These are phyloP conservation scores for Colostygia pectinataria DNA, from an alignment of 2,888 invertebrate species.

Conservation along the genomic window DNA sequence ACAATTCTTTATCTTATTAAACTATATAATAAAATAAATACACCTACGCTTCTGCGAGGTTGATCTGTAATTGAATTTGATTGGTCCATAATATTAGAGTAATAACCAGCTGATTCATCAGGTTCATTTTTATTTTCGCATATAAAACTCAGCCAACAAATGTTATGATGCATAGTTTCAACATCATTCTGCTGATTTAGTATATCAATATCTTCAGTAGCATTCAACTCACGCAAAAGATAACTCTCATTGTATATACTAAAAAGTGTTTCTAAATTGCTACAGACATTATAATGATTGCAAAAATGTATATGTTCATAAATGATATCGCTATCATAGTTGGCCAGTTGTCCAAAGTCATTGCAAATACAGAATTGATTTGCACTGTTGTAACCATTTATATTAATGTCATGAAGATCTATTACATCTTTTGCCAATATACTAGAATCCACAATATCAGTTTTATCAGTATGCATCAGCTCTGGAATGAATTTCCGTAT, in stretches of 20 bases:
- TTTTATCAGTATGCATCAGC: background rate
- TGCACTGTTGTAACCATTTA: constrained; percentile 4
- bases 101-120: background rate
- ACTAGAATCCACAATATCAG: constrained; percentile 1
- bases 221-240: constrained; percentile 14
- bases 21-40: background rate
- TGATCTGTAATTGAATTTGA: constrained; percentile 5
- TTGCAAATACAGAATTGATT: constrained; percentile 56
- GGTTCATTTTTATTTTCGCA: constrained; percentile 2
- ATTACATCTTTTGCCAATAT: constrained; percentile 18
- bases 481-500: constrained; percentile 25
- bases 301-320: constrained; percentile 69
- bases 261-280: constrained; percentile 48
- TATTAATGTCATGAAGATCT: constrained; percentile 6
- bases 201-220: constrained; percentile 6
- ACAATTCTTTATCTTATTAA: background rate
- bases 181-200: background rate
- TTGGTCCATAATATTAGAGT: background rate
- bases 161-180: constrained; percentile 7
- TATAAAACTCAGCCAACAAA: constrained; percentile 17
- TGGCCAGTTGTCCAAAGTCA: constrained; percentile 62
- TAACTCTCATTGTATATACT: constrained; percentile 54
- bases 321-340: constrained; percentile 45
- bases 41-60: constrained; percentile 22
- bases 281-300: constrained; percentile 39